These are phyloP conservation scores for Gallinago jamesoni DNA, from an alignment of 2,113 vertebrate genomes.

Conservation along the genomic window DNA sequence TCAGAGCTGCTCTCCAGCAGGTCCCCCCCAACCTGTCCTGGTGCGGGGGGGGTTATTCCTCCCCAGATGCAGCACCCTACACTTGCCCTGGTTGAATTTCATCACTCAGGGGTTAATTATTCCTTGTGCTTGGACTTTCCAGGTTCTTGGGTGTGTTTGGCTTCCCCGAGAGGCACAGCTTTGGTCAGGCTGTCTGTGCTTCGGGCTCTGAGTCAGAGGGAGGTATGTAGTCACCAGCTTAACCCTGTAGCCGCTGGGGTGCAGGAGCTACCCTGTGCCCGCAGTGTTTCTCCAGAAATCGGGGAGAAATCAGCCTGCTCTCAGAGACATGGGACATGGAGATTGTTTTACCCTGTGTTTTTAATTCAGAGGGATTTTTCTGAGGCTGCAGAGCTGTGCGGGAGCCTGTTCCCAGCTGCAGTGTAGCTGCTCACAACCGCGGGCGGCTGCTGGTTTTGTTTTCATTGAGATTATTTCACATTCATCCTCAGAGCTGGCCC, in stretches of 20 bases:
- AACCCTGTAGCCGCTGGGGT: neutral
- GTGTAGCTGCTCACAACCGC: neutral
- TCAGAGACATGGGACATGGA: fast-evolving
- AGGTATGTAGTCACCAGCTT: neutral
- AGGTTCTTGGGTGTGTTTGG: neutral
- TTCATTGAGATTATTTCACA: neutral
- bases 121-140: neutral
- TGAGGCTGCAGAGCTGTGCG: neutral
- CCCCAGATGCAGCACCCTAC: no score
- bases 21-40: no score
- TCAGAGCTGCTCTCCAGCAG: no score
- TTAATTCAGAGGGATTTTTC: neutral
- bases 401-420: fast-evolving
- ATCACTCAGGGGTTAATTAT: neutral
- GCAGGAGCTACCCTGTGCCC: neutral
- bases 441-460: neutral
- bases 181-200: fast-evolving
- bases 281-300: neutral
- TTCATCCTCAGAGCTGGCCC: fast-evolving
- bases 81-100: no score
- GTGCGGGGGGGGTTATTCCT: no score
- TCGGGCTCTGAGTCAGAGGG: neutral
- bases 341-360: neutral
- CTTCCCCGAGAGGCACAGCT: neutral
- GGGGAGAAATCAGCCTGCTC: neutral